Evolutionary conservation across 2,888 invertebrate species (phyloP).

Genomic region (Acrocera orbiculus): DNA sequence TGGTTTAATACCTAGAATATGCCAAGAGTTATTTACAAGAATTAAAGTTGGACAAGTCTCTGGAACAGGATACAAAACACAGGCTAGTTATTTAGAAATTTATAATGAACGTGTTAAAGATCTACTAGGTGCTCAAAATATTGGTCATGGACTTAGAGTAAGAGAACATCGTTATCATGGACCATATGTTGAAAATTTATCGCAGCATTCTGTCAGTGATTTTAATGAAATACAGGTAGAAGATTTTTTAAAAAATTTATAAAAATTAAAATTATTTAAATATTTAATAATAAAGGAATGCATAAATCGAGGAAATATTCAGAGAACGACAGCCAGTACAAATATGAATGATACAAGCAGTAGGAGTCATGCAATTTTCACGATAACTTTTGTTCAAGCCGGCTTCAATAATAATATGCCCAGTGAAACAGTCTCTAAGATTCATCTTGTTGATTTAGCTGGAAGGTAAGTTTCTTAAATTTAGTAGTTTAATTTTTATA

Average conservation of each 20-base stretch:
- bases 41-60: conserved; percentile 67
- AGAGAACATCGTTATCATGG: conserved; percentile 65
- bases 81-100: conserved; percentile 73
- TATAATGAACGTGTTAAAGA: conserved; percentile 72
- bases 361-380: conserved; percentile 81
- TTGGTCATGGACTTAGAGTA: conserved; percentile 53
- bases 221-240: conserved; percentile 70
- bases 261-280: background rate
- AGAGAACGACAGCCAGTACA: conserved; percentile 72
- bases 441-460: conserved; percentile 75
- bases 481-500: background rate
- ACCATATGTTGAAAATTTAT: conserved; percentile 73
- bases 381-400: conserved; percentile 77
- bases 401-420: conserved; percentile 74
- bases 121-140: conserved; percentile 39
- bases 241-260: background rate
- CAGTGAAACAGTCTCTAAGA: conserved; percentile 76
- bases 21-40: conserved; percentile 62
- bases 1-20: conserved; percentile 72
- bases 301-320: conserved; percentile 62
- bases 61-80: conserved; percentile 67
- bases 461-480: conserved; percentile 43
- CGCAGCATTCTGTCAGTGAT: conserved; percentile 69
- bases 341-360: conserved; percentile 88
- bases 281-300: conserved; percentile 39